A percentile compares a stretch with the other conserved stretches of the same genome.
These are phyloP conservation scores for Buathra laborator DNA, from an alignment of 2,888 invertebrate species.

Conservation along the genomic window DNA sequence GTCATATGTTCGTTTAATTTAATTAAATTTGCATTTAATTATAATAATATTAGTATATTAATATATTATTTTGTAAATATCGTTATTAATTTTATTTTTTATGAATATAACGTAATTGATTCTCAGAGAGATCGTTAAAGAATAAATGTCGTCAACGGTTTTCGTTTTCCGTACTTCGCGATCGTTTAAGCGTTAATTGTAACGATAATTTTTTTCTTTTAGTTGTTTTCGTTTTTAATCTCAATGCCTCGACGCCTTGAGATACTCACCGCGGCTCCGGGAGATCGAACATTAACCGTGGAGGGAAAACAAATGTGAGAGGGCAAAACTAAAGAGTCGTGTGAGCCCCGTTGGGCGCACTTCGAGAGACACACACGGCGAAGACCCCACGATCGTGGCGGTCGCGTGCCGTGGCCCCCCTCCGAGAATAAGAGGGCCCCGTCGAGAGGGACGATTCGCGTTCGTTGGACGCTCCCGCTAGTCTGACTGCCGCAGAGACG, in stretches of 20 bases:
- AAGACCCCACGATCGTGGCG: conserved; percentile 44
- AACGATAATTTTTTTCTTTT: background rate
- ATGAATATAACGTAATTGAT: background rate
- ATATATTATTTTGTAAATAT: background rate
- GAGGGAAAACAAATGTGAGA: background rate
- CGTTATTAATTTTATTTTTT: background rate
- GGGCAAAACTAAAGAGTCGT: background rate
- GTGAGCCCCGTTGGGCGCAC: background rate
- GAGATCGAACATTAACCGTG: background rate
- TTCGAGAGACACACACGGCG: conserved; percentile 1
- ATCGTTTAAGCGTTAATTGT: background rate
- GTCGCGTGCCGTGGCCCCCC: conserved; percentile 64
- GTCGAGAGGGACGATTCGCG: conserved; percentile 30
- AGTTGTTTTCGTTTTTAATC: background rate
- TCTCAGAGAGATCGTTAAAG: background rate
- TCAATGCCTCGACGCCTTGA: background rate
- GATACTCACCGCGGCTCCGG: background rate
- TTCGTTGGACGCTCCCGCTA: background rate
- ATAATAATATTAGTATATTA: too few species aligned
- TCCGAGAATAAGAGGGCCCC: conserved; percentile 37
- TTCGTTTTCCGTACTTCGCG: background rate
- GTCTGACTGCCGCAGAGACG: conserved; percentile 29
- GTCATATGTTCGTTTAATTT: background rate
- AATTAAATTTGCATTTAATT: too few species aligned
- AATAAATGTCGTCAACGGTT: background rate